These are phyloP conservation scores for Laticauda colubrina DNA, from an alignment of 2,113 vertebrate genomes.

Conservation along the genomic window DNA sequence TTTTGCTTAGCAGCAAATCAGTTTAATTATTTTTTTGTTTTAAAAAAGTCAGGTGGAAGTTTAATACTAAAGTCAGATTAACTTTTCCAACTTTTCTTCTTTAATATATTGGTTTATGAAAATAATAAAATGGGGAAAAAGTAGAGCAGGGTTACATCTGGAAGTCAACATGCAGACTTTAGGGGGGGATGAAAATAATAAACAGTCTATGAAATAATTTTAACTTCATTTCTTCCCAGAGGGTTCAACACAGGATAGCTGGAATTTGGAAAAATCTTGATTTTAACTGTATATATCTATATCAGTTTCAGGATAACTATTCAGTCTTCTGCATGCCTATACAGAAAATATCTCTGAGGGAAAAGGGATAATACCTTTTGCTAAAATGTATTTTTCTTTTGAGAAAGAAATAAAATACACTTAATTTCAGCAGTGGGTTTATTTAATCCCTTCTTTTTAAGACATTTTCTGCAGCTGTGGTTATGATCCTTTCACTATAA, in stretches of 20 bases:
- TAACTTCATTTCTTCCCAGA: background rate
- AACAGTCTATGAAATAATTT: background rate
- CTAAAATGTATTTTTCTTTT: background rate
- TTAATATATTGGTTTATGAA: background rate
- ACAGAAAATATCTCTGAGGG: background rate
- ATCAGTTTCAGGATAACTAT: background rate
- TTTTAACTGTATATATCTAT: background rate
- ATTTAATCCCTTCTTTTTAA: slow-evolving; percentile 14
- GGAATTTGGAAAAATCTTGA: background rate
- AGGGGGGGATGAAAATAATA: background rate
- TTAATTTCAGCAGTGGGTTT: background rate
- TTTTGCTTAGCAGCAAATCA: background rate
- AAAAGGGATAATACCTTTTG: background rate
- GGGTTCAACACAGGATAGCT: background rate
- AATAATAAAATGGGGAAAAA: background rate
- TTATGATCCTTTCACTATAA: slow-evolving; percentile 50
- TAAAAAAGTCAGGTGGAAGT: background rate
- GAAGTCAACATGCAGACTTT: background rate
- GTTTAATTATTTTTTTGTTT: background rate
- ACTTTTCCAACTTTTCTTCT: background rate
- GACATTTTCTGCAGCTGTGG: slow-evolving; percentile 49
- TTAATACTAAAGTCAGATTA: background rate
- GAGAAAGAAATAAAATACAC: background rate
- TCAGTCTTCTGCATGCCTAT: background rate
- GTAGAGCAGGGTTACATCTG: background rate